Percentiles rank a stretch among this genome's conserved stretches.
Conservation (phyloP, 2,113 vertebrate genomes). For the Nannospalax galili region DNA sequence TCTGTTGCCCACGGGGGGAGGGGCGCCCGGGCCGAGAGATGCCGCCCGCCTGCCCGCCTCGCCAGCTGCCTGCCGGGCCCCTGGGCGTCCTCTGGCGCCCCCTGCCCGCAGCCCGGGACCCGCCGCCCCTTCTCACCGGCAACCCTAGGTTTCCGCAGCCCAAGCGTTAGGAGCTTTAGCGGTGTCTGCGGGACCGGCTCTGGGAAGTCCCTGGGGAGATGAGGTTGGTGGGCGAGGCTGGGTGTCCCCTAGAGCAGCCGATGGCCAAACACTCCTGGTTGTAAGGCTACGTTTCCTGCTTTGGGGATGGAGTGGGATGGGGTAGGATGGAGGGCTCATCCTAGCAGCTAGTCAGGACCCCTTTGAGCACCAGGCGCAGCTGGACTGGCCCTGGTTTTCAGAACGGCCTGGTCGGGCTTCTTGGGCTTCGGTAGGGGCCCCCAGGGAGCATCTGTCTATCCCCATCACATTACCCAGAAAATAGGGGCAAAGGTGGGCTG, state of each 20-base stretch:
- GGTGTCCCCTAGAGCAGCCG: neutral
- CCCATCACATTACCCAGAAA: neutral
- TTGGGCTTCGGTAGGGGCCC: slow-evolving; percentile 17
- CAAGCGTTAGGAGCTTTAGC: neutral
- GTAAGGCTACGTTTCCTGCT: neutral
- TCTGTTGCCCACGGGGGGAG: slow-evolving; percentile 68
- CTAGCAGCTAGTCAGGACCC: slow-evolving; percentile 14
- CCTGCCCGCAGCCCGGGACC: slow-evolving; percentile 75
- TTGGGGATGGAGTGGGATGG: neutral
- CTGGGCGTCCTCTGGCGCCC: slow-evolving; percentile 80
- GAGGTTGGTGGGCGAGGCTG: slow-evolving; percentile 58
- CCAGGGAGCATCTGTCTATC: neutral
- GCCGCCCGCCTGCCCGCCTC: slow-evolving; percentile 57
- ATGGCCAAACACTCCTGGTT: neutral
- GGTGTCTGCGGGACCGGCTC: slow-evolving; percentile 57
- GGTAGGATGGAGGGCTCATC: neutral
- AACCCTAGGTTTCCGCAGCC: slow-evolving; percentile 73
- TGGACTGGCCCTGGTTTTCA: slow-evolving; percentile 28
- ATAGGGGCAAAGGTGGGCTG: neutral
- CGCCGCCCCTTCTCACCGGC: slow-evolving; percentile 54
- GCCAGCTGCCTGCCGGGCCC: slow-evolving; percentile 75
- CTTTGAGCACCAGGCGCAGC: slow-evolving; percentile 8
- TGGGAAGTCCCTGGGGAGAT: slow-evolving; percentile 68
- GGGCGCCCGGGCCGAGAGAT: slow-evolving; percentile 65
- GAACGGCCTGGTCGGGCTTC: neutral